phyloP scores from a whole-genome alignment of 2,888 invertebrate species.

The Iphiclides podalirius region DNA sequence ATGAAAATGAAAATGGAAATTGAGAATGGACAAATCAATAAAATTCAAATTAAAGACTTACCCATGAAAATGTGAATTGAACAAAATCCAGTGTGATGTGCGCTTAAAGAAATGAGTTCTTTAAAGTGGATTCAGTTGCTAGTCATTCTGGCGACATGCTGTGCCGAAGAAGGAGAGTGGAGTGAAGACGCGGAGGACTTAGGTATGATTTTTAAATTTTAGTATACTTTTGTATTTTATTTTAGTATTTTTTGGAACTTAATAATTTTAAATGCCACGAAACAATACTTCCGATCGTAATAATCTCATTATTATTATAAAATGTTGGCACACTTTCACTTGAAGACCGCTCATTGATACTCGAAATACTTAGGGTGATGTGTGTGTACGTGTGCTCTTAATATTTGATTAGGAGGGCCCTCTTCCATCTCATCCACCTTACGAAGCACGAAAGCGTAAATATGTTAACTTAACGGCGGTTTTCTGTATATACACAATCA shows the following conservation, averaged over 20 bases:
- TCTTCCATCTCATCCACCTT: too few species aligned
- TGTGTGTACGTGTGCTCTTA: too few species aligned
- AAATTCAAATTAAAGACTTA: neutral
- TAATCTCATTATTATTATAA: too few species aligned
- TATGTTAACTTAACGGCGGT: too few species aligned
- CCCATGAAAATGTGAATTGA: constrained; percentile 16
- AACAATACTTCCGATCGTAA: too few species aligned
- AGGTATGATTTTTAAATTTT: constrained; percentile 46
- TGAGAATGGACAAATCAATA: constrained; percentile 1
- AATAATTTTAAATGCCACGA: too few species aligned
- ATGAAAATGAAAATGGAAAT: neutral
- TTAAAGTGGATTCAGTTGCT: constrained; percentile 66
- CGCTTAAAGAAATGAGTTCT: constrained; percentile 53
- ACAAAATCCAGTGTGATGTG: constrained; percentile 10
- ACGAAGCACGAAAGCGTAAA: too few species aligned
- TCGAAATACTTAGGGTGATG: too few species aligned
- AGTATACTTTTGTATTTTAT: neutral
- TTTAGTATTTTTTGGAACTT: neutral
- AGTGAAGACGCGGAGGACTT: constrained; percentile 73
- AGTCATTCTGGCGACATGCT: constrained; percentile 67
- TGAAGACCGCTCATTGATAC: too few species aligned
- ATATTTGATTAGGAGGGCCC: too few species aligned
- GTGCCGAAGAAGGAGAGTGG: constrained; percentile 75
- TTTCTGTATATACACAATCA: too few species aligned
- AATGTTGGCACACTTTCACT: too few species aligned